Base-by-base conservation (phyloP, 2,797 vertebrate species). In the Phalloptychus januarius region DNA sequence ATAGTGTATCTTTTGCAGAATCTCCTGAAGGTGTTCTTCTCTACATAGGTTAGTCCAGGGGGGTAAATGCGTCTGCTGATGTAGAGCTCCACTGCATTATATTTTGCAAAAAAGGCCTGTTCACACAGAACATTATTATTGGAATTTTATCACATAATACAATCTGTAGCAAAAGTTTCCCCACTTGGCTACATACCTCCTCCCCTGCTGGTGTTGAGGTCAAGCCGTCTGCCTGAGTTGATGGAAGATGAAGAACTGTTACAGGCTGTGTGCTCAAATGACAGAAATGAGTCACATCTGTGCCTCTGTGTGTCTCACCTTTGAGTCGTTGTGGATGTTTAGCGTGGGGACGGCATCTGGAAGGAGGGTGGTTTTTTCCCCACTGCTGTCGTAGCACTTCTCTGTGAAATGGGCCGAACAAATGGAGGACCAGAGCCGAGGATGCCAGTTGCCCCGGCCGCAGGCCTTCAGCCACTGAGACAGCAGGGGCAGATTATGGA, bases 11-110 rank as follows among this genome's bases (percentile, higher is more conserved):
- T 92, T 78, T 93, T 93, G 90, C 93, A 94, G 85, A 95, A 94
- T 70, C 90, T 92, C 75, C 94, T 91, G 85, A 95, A 93, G 23
- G 94, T 94, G 91, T 95, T 95, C 77, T 94, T 95, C 89, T 95
- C 94, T 0, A 94, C 93, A 38, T 88, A 93, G 79, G 54, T 93
- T 28, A 94, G 84, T 16, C 94, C 91, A 7, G 88, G 84, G 42
- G 94, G 94, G 42, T 95, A 95, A 0, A 77, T 88, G 18, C 76
- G 87, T 23, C 18, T 85, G 77, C 84, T 83, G n/a, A 95, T 79
- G 88, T 95, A 94, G 3, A 86, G 92, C 82, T 94, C 92, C 83
- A 93, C 92, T 0, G 93, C 93, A 23, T 94, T 87, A n/a, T 93
- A 95, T 74, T 95, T 94, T 2, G 93, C 88, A 38, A 94, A 95